Evolutionary conservation across 1,140 invertebrate species (phyloP), one percentile per base, ranked within the genome.

Genomic region (Apolygus lucorum): DNA sequence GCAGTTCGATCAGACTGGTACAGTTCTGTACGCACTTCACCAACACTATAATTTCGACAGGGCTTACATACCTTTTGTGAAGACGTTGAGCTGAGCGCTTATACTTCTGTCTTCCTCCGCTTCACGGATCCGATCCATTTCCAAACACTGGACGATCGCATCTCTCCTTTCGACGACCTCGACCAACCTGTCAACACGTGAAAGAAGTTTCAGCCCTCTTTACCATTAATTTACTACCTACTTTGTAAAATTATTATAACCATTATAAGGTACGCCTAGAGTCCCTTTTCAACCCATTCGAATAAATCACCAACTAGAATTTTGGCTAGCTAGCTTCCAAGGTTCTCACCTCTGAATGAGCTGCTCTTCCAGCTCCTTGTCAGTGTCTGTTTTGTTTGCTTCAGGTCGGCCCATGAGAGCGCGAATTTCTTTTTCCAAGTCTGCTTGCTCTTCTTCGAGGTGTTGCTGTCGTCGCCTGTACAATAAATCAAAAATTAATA

Each of bases 381-480:
- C 90, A 25, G 85, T 84, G 76, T 92, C 90, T 0, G 88, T 90
- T 79, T 90, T 90, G 70, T 88, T 88, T 26, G 84, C 86, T 75
- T 90, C 89, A 13, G 90, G 89, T 75, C 89, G 88, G n/a, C 85
- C 83, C 83, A 95, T 88, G 63, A 96, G 80, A 68, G 87, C 86
- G 26, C 93, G 82, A 70, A 96, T 90, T 82, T 96, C 88, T 79
- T 90, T 92, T 78, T 97, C 94, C 59, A 97, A 85, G 74, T 96
- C 91, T 0, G 90, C 89, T 78, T 98, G 91, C 76, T 95, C 90
- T 76, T 94, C 90, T 79, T 97, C 94, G 68, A 96, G 80, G 71
- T 92, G 85, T 77, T 95, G 91, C 76, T 94, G 91, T 67, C 91
- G 84, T 73, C 90, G 87, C 73, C 90, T 92, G 76, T 21, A 82